These are phyloP conservation scores for Ambastaia sidthimunki DNA, from an alignment of 2,797 vertebrate species.

Conservation along the genomic window DNA sequence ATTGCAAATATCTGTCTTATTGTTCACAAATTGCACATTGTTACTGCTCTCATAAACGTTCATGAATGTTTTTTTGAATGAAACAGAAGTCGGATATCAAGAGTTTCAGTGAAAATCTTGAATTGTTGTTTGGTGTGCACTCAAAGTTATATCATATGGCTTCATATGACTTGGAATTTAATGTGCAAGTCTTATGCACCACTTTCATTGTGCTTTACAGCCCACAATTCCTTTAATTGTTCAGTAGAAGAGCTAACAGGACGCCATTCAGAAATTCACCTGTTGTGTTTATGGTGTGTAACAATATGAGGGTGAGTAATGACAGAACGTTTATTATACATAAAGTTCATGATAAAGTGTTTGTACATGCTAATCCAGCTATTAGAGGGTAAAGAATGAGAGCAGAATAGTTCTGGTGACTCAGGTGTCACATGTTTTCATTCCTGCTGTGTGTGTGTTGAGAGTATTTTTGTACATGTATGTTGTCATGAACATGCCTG, in stretches of 20 bases:
- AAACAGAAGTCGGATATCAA: not conserved
- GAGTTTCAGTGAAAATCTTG: too few relatives aligned
- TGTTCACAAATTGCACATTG: not conserved
- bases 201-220: not conserved
- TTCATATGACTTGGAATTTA: not conserved
- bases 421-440: not conserved
- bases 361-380: slow-evolving; percentile 1
- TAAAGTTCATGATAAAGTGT: not conserved
- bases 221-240: too few relatives aligned
- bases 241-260: too few relatives aligned
- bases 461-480: not conserved
- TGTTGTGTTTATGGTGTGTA: not conserved
- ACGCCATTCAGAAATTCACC: not conserved
- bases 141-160: too few relatives aligned
- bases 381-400: slow-evolving; percentile 21
- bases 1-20: not conserved
- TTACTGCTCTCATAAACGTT: too few relatives aligned
- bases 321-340: not conserved
- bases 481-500: slow-evolving; percentile 7
- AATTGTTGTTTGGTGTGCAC: too few relatives aligned
- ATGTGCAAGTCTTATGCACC: not conserved
- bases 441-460: slow-evolving; percentile 11
- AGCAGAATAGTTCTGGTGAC: slow-evolving; percentile 11
- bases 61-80: not conserved
- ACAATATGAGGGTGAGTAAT: too few relatives aligned